Conservation (phyloP, 2,797 vertebrate species). For the Eremophila alpestris region DNA sequence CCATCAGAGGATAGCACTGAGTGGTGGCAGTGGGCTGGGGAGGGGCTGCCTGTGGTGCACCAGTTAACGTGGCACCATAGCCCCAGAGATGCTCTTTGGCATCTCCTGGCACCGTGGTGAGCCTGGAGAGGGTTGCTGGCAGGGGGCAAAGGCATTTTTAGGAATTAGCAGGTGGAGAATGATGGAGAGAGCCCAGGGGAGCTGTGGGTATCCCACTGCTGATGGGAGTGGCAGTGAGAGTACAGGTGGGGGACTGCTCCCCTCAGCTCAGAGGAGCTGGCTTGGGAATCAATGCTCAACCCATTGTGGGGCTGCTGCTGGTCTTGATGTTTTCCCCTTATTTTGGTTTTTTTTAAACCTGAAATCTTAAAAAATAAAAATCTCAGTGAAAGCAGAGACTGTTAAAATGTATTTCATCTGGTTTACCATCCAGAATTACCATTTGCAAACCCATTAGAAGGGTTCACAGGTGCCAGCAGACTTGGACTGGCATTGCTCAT, state of each 20-base stretch:
- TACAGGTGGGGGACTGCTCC: fast-evolving
- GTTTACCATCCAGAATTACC: background rate
- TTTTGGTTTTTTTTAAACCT: background rate
- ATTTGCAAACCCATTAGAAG: background rate
- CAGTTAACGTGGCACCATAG: fast-evolving
- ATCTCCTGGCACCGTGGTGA: fast-evolving
- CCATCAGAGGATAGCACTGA: background rate
- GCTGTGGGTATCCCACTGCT: fast-evolving
- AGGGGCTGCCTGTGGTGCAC: background rate
- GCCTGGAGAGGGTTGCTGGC: fast-evolving
- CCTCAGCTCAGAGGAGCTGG: fast-evolving
- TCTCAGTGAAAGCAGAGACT: background rate
- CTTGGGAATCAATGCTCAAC: background rate
- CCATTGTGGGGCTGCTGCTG: background rate
- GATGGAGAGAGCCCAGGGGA: background rate
- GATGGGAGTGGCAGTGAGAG: background rate
- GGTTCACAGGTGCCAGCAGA: background rate
- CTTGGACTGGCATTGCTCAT: background rate
- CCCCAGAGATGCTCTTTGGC: background rate
- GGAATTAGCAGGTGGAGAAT: background rate
- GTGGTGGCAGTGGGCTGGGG: background rate
- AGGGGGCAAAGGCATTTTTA: fast-evolving
- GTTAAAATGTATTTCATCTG: background rate
- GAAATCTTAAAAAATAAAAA: background rate
- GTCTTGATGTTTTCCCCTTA: background rate